Evolutionary conservation across 2,113 vertebrate genomes (phyloP), one percentile per base, ranked within the genome.

Genomic region (Mormoops blainvillei): DNA sequence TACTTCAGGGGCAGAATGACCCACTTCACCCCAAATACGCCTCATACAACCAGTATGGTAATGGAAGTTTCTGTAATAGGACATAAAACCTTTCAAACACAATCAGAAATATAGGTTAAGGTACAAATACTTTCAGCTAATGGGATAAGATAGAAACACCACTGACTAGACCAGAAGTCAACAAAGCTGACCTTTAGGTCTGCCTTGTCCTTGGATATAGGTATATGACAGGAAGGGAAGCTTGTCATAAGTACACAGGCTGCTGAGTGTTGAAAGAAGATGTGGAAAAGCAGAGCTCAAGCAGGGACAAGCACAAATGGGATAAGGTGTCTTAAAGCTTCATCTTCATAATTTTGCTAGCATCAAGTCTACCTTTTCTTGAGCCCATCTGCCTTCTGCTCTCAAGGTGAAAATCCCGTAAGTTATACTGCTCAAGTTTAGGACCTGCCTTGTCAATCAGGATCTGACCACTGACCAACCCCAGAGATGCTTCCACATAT

Each of bases 161-260:
- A 9, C 50, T 70, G 81, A 84, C 16, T 45, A 38, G 70, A 67
- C 54, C 48, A 92, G 43, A 43, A 77, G 58, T 81, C 82, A 77
- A 38, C 76, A 71, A 71, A 77, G 31, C 52, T 88, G 65, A 20
- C 91, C 91, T 95, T 91, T 38, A 88, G 96, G 65, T 48, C 67
- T 80, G 41, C 78, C 36, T 77, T 87, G 80, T 41, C 74, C 81
- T 77, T 74, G n/a, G 54, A 84, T 58, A 24, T 76, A 45, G 19
- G 70, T n/a, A 61, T 78, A 19, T 61, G 61, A 63, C 78, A 61
- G 74, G 80, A 61, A 80, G 36, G 38, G 73, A 82, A 92, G 24
- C 14, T 82, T 82, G 4, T 26, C 24, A n/a, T 63, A 19, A 61
- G 28, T 15, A 52, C 14, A 71, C 43, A 58, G 38, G 15, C 26